Conservation (phyloP, 1,140 invertebrate species). For the Linepithema humile region DNA sequence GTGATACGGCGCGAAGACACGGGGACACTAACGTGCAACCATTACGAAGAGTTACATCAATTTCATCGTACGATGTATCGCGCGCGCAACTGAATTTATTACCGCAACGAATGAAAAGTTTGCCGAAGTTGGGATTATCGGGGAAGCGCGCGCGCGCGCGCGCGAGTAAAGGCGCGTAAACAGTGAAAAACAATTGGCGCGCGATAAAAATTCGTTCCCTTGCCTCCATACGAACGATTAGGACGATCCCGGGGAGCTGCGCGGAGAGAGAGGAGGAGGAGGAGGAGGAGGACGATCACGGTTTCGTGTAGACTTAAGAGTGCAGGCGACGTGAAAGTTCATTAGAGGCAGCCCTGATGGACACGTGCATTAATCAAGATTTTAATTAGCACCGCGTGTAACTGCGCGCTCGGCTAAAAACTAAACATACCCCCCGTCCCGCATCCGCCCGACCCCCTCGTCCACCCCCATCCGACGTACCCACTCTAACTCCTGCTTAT, state of each 20-base stretch:
- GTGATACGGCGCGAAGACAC: neutral
- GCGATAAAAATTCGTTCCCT: neutral
- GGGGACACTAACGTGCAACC: neutral
- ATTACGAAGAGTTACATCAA: too few species aligned
- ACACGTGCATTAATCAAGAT: slow-evolving; percentile 84
- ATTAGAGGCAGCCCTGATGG: slow-evolving; percentile 78
- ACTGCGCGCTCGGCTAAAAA: slow-evolving; percentile 79
- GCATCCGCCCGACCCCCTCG: slow-evolving; percentile 38
- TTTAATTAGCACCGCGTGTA: slow-evolving; percentile 83
- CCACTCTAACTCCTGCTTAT: slow-evolving; percentile 75
- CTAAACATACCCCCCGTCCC: slow-evolving; percentile 77
- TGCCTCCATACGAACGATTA: slow-evolving; percentile 22
- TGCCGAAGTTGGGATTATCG: too few species aligned
- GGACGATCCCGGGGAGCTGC: neutral
- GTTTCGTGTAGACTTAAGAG: slow-evolving; percentile 73
- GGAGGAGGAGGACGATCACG: slow-evolving; percentile 63
- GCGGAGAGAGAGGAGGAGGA: neutral
- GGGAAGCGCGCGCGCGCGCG: too few species aligned
- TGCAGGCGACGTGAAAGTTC: slow-evolving; percentile 72
- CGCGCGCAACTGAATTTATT: too few species aligned
- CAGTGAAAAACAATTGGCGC: neutral
- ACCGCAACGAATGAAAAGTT: too few species aligned
- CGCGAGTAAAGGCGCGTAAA: neutral
- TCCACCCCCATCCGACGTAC: slow-evolving; percentile 53
- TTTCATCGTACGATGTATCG: too few species aligned